Percentiles rank a stretch among this genome's conserved stretches.
Conservation (phyloP, 2,797 vertebrate genomes). For the Columba guinea region DNA sequence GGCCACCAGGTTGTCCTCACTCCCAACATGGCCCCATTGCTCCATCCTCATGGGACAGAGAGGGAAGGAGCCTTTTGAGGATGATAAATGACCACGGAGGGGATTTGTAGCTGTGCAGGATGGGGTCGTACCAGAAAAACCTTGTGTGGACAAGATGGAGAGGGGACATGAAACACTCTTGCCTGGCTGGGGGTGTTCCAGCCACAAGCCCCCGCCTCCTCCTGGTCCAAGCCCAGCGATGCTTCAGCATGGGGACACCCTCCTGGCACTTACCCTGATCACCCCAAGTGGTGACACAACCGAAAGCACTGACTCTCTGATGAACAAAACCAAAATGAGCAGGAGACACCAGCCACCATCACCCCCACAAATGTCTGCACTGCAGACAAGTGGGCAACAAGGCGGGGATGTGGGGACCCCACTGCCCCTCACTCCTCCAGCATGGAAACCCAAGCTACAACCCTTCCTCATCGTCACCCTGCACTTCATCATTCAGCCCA, state of each 20-base stretch:
- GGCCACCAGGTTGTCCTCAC: accelerated
- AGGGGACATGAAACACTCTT: not conserved
- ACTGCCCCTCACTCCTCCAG: not conserved
- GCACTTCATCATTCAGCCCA: not conserved
- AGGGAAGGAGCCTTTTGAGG: not conserved
- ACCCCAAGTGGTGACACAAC: accelerated
- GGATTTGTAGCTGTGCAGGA: not conserved
- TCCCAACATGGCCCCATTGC: accelerated
- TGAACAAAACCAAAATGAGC: accelerated
- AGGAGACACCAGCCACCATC: accelerated
- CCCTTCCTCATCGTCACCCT: not conserved
- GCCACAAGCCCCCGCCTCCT: not conserved
- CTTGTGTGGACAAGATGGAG: not conserved
- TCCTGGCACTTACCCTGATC: accelerated
- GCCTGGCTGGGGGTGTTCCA: not conserved
- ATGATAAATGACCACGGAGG: accelerated
- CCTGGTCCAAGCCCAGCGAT: accelerated
- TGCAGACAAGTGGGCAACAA: accelerated
- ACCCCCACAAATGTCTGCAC: accelerated
- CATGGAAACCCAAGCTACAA: not conserved
- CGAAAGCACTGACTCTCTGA: accelerated
- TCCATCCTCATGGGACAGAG: not conserved
- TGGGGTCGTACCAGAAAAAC: not conserved
- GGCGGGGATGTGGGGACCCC: not conserved
- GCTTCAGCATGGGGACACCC: not conserved